Conservation (phyloP, 2,113 vertebrate species). For the Lasiurus borealis region DNA sequence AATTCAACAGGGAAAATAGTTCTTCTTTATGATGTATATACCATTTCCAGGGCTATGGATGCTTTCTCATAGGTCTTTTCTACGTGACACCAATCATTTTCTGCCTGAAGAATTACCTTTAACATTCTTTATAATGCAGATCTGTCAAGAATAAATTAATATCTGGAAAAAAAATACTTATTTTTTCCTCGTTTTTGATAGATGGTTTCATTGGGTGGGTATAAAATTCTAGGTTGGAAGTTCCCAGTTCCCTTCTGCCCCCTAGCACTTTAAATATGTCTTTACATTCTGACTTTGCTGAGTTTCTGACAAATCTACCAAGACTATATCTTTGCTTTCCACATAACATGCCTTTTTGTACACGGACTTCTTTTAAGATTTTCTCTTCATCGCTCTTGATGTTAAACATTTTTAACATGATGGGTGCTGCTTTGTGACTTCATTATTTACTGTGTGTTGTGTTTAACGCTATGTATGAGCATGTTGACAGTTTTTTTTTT, state of each 20-base stretch:
- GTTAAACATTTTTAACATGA: not conserved
- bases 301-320: not conserved
- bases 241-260: not conserved
- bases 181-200: not conserved
- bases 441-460: not conserved
- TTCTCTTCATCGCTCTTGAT: not conserved
- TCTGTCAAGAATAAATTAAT: not conserved
- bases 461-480: not conserved
- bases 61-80: not conserved
- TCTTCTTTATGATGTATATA: not conserved
- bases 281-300: not conserved
- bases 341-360: not conserved
- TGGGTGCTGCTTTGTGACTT: not conserved
- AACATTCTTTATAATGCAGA: not conserved
- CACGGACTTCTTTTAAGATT: not conserved
- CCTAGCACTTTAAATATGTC: not conserved
- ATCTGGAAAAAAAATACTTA: not conserved
- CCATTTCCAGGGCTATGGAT: not conserved
- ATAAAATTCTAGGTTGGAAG: not conserved
- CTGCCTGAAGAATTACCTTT: not conserved
- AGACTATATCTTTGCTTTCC: not conserved
- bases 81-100: not conserved
- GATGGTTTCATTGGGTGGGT: not conserved
- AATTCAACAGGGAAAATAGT: not conserved
- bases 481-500: not conserved